These are phyloP conservation scores for Metridium senile DNA, from an alignment of 92 coral and sea anemone species.

Conservation along the genomic window DNA sequence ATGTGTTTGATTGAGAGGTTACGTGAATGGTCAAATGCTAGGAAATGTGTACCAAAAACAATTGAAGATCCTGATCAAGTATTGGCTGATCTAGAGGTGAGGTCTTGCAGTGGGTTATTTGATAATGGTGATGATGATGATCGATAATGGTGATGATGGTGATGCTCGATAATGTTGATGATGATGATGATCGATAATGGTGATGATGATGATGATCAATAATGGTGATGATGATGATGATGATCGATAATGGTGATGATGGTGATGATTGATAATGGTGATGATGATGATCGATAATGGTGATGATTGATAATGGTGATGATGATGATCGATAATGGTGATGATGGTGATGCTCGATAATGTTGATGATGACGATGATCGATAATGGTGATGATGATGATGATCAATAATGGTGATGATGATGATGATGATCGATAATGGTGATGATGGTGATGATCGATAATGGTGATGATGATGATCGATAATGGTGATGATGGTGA, in stretches of 20 bases:
- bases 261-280: too few species aligned
- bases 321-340: conserved; percentile 2
- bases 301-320: background rate
- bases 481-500: too few species aligned
- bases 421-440: too few species aligned
- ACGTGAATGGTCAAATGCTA: conserved; percentile 78
- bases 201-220: too few species aligned
- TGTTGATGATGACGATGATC: background rate
- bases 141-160: background rate
- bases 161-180: background rate
- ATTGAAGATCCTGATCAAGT: conserved; percentile 62
- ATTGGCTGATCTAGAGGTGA: conserved; percentile 79
- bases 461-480: too few species aligned
- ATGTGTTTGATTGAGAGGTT: conserved; percentile 64
- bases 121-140: background rate
- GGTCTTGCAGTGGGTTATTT: background rate
- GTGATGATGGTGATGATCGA: too few species aligned
- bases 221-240: too few species aligned
- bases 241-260: too few species aligned
- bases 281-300: background rate
- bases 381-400: background rate
- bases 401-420: background rate
- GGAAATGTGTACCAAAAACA: conserved; percentile 65
- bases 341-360: background rate
- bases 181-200: too few species aligned